Evolutionary conservation across 2,888 invertebrate genomes (phyloP).

Genomic region (Blastobasis adustella): DNA sequence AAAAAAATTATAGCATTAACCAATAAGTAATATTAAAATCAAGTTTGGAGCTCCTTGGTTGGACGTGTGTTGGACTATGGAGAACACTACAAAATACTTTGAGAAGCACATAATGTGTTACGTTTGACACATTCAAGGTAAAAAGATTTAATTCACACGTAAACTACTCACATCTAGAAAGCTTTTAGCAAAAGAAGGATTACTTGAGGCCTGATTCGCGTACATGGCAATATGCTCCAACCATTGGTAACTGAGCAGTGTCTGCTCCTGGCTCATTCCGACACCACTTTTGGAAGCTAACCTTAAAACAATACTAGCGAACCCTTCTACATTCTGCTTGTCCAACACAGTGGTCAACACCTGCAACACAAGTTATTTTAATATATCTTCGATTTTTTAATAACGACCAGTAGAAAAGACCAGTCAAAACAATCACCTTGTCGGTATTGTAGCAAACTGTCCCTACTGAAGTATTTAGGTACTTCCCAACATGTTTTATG

Average conservation of each 20-base stretch:
- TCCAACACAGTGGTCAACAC: slow-evolving; percentile 59
- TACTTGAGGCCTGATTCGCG: slow-evolving; percentile 61
- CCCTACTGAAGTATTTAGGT: slow-evolving; percentile 66
- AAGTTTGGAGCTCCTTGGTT: no score
- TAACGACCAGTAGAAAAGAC: no score
- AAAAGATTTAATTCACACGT: no score
- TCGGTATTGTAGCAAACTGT: slow-evolving; percentile 70
- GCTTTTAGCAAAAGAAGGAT: slow-evolving; percentile 53
- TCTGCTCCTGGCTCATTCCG: slow-evolving; percentile 52
- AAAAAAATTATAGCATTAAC: not conserved
- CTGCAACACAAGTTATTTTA: slow-evolving; percentile 31
- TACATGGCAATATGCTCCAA: slow-evolving; percentile 77
- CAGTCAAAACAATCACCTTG: slow-evolving; percentile 39
- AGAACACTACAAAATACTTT: no score
- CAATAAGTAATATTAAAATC: no score
- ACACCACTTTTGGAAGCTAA: slow-evolving; percentile 56
- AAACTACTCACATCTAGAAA: slow-evolving; percentile 61
- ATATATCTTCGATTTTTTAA: no score
- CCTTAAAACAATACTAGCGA: slow-evolving; percentile 69
- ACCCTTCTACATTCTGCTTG: slow-evolving; percentile 60
- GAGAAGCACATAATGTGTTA: no score
- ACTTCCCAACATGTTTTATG: slow-evolving; percentile 68
- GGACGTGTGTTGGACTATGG: no score
- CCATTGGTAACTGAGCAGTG: slow-evolving; percentile 76
- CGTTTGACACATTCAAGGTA: no score